A percentile compares a stretch with the other conserved stretches of the same genome.
phyloP scores from a whole-genome alignment of 2,888 invertebrate genomes.

The Melinopterus prodromus region DNA sequence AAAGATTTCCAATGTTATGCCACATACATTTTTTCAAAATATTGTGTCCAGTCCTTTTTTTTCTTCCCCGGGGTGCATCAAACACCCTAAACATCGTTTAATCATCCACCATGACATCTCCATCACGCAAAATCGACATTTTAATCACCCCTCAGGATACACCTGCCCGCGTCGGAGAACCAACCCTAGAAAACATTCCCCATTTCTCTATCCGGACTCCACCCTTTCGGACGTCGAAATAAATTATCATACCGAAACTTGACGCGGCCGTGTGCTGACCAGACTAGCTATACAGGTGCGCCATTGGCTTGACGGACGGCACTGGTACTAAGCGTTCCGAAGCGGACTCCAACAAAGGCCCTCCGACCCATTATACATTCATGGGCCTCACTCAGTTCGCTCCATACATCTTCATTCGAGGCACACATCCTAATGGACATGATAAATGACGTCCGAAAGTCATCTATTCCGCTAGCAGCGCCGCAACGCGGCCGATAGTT shows the following conservation, averaged over 20 bases:
- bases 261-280: background rate
- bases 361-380: background rate
- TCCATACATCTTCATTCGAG: background rate
- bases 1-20: too few relatives aligned
- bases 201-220: background rate
- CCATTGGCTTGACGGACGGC: background rate
- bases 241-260: background rate
- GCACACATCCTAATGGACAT: background rate
- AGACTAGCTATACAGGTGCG: background rate
- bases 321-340: background rate
- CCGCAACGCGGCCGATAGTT: background rate
- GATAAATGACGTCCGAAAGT: constrained; percentile 4
- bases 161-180: background rate
- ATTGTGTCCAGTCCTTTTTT: too few relatives aligned
- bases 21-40: too few relatives aligned
- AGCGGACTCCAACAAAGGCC: background rate
- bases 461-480: background rate
- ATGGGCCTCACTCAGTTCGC: background rate
- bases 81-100: background rate
- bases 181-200: background rate
- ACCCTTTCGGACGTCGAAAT: background rate
- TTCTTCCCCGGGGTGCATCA: too few relatives aligned
- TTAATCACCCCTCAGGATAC: background rate
- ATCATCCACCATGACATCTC: background rate
- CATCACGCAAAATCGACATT: background rate